Percentiles rank a stretch among this genome's conserved stretches.
Evolutionary conservation across 2,888 invertebrate species (phyloP).

Genomic region (Philonicus albiceps): DNA sequence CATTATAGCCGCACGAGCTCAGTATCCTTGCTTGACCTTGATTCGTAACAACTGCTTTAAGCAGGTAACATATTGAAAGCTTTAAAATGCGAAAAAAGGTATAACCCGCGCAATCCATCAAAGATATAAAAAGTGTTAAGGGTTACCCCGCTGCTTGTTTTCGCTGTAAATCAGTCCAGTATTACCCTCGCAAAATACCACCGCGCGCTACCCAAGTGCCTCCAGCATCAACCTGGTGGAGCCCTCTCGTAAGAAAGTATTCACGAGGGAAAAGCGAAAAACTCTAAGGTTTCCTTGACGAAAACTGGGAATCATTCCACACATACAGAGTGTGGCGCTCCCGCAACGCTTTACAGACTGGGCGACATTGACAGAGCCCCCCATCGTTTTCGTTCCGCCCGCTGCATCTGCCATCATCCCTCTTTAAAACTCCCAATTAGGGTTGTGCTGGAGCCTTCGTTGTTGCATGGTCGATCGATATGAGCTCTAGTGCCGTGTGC

Average conservation of each 20-base stretch:
- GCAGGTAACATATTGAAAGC: not conserved
- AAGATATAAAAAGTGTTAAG: not conserved
- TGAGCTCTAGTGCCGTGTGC: not conserved
- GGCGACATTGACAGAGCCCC: not conserved
- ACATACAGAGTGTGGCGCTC: not conserved
- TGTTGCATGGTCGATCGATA: not conserved
- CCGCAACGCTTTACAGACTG: not conserved
- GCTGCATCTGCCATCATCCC: not conserved
- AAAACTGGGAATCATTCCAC: not conserved
- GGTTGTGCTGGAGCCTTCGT: not conserved
- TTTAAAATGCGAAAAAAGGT: not conserved
- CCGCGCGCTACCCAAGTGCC: not conserved
- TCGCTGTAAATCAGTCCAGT: not conserved
- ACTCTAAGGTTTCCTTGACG: not conserved
- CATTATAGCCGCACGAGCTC: too few species aligned
- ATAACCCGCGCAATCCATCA: not conserved
- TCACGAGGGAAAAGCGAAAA: not conserved
- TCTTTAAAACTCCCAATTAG: not conserved
- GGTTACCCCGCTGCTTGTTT: not conserved
- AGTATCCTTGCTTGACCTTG: not conserved
- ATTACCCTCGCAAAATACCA: not conserved
- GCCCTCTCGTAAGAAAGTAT: not conserved
- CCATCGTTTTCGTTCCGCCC: not conserved
- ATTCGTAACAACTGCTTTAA: not conserved
- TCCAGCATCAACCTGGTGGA: not conserved